Base-by-base conservation (phyloP, 1,140 invertebrate species). In the Caerostris darwini region DNA sequence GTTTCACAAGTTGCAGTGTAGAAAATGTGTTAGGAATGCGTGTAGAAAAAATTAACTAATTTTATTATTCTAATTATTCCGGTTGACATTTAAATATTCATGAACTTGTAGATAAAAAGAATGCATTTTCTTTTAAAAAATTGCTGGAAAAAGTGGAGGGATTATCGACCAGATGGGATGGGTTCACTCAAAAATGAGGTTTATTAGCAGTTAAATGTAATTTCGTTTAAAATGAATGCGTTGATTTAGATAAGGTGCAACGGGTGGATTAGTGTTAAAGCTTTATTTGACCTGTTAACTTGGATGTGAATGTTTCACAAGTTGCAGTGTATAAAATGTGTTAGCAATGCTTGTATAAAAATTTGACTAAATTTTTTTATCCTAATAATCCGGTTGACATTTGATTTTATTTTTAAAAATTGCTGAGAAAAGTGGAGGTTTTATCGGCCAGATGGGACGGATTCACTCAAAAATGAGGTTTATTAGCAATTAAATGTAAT, bases 61-160 rank as follows among this genome's bases (percentile, higher is more conserved):
- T 34, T 34, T 34, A n/a, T 34, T 34, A 34, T 34, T 2, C 34
- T 34, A 34, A 34, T 82, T 7, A 10, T 14, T 82, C 50, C 82
- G 54, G 6, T 56, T n/a, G 14, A 53, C 14, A 85, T 57, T 57
- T 57, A 58, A 56, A 85, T 57, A 57, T 85, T 34, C 57, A 85
- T 58, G 19, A 53, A 77, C 8, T 77, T 77, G 69, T 34, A 57
- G 82, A 56, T 57, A 85, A 85, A 82, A 53, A 12, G 54, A 85
- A 85, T 19, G 14, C 6, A 50, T 64, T 61, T 61, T 87, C 85
- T 64, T 87, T 7, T 17, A 85, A 85, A 85, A 85, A 34, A 34
- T 34, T 57, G 54, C 4, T 1, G 53, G 50, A 17, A 83, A 83
- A 71, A 71, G n/a, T 6, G 34, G 7, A 19, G 67, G 10, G 53